Evolutionary conservation across 2,888 invertebrate species (phyloP), one percentile per base, ranked within the genome.

Genomic region (Synanthedon myopaeformis): DNA sequence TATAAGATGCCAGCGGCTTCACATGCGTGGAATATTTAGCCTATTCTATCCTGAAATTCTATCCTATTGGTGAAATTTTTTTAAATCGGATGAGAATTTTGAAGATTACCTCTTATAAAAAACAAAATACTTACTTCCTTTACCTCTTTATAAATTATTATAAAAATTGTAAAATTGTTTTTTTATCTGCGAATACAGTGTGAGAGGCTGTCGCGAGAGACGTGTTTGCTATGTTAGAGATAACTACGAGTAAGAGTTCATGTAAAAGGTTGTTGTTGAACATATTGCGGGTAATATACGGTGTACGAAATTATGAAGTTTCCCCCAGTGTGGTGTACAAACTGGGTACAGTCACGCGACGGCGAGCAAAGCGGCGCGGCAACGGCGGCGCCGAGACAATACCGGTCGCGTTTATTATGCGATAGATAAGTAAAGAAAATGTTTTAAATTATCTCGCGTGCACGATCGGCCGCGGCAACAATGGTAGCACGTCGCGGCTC

Each of bases 341-440:
- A 83, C 72, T 70, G 72, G 64, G 66, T 57, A 56, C 61, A 68
- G 76, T 77, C 82, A 85, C 84, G 85, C 83, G 69, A 83, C 62
- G 62, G 58, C 57, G 61, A 72, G 71, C 74, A 64, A 71, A 74
- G 68, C 73, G 67, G 64, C 60, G 58, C 35, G 35, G 17, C 17
- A 17, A 17, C 64, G 57, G 61, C 63, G 56, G 60, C 64, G 61
- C 67, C 72, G 68, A 81, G 77, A 82, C 80, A 79, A 78, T 79
- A 71, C 72, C 59, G 65, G 61, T 64, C 61, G 61, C 62, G 70
- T 76, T 76, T 74, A 79, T 79, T 76, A 77, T 72, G 72, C 67
- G 72, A 74, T 71, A 79, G 79, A 76, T 77, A 76, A 79, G 70
- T 69, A 67, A 74, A 67, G 72, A 69, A 69, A 78, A 76, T 75